These are phyloP conservation scores for Heliconius nattereri DNA, from an alignment of 1,140 invertebrate genomes.

Conservation along the genomic window DNA sequence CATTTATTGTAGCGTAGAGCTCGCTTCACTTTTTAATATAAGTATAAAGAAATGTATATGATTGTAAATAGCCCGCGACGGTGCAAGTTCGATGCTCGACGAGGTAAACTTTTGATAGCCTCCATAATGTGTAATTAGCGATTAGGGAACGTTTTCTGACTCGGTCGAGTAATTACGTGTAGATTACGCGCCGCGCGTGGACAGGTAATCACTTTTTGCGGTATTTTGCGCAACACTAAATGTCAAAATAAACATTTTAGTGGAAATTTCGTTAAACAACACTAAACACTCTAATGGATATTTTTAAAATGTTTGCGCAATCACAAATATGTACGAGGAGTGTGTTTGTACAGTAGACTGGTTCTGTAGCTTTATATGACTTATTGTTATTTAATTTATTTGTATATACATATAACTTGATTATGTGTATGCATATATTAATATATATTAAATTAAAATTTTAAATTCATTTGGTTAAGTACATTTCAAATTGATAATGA, in stretches of 20 bases:
- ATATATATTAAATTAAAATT: too few species aligned
- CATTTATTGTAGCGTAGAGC: constrained; percentile 20
- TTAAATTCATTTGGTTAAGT: neutral
- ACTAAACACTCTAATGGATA: neutral
- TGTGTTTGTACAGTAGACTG: neutral
- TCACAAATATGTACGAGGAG: neutral
- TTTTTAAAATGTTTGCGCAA: neutral
- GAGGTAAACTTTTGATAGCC: constrained; percentile 22
- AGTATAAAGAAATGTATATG: constrained; percentile 26
- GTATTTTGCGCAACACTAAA: constrained; percentile 6
- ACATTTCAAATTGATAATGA: neutral
- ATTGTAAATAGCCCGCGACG: constrained; percentile 23
- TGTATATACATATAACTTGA: neutral
- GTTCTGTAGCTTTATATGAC: neutral
- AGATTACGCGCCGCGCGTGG: neutral
- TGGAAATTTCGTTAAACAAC: constrained; percentile 1
- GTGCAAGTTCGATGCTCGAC: constrained; percentile 25
- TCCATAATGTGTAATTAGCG: constrained; percentile 18
- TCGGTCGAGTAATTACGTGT: neutral
- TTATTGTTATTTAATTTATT: too few species aligned
- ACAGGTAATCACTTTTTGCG: neutral
- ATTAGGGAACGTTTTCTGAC: constrained; percentile 1
- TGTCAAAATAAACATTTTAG: constrained; percentile 7
- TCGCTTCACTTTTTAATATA: constrained; percentile 19
- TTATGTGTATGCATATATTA: too few species aligned